Percentiles rank a stretch among this genome's conserved stretches.
These are phyloP conservation scores for Rhaphigaster nebulosa DNA, from an alignment of 2,888 invertebrate genomes.

Conservation along the genomic window DNA sequence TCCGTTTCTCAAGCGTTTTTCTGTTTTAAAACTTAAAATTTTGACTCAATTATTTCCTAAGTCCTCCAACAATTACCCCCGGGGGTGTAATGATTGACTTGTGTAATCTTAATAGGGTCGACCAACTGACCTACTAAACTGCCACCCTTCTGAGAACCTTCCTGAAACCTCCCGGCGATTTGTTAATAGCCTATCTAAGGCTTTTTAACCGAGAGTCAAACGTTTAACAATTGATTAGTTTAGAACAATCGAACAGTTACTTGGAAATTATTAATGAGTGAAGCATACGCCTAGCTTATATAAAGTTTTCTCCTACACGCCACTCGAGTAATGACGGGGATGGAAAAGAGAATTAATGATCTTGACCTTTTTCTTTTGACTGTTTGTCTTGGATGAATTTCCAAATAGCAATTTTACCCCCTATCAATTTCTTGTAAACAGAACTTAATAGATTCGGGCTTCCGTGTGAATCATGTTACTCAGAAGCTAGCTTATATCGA, in stretches of 20 bases:
- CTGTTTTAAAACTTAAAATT: not conserved
- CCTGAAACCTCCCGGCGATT: not conserved
- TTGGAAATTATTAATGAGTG: not conserved
- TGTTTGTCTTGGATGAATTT: not conserved
- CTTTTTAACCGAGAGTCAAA: not conserved
- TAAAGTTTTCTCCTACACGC: not conserved
- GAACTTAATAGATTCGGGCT: not conserved
- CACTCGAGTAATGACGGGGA: not conserved
- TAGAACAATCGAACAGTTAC: not conserved
- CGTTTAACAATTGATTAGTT: not conserved
- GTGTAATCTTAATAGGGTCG: not conserved
- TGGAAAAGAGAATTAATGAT: not conserved
- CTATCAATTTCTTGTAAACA: not conserved
- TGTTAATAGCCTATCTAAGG: not conserved
- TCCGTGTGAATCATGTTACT: not conserved
- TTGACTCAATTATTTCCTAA: not conserved
- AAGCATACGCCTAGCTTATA: not conserved
- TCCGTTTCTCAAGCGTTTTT: not conserved
- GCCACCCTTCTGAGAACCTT: not conserved
- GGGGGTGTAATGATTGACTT: not conserved
- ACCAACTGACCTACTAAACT: constrained; percentile 4
- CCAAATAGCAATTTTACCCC: not conserved
- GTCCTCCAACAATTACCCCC: not conserved
- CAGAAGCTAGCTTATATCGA: not conserved
- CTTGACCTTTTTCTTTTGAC: not conserved